A percentile compares a stretch with the other conserved stretches of the same genome.
Evolutionary conservation across 1,140 invertebrate genomes (phyloP).

Genomic region (Tenebrio molitor): DNA sequence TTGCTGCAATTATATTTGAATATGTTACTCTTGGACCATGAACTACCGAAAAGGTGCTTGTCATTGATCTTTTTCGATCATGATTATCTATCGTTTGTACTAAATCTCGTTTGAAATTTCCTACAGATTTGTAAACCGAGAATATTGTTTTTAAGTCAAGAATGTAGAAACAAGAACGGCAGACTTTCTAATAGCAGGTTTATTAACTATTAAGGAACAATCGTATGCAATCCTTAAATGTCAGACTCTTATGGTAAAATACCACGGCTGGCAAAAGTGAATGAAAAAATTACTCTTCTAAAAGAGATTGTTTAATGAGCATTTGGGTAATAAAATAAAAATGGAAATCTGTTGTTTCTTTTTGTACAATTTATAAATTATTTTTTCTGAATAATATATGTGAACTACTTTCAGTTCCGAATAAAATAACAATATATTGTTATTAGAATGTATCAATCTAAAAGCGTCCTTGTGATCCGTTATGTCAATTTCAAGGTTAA

Average conservation of each 20-base stretch:
- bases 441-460: constrained; percentile 28
- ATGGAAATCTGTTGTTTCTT: not conserved
- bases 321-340: no score
- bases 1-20: no score
- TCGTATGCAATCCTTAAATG: constrained; percentile 36
- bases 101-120: not conserved
- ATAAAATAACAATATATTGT: constrained; percentile 8
- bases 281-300: constrained; percentile 6
- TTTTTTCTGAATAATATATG: not conserved
- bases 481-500: constrained; percentile 30
- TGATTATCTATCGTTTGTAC: not conserved
- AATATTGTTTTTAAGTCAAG: not conserved
- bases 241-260: constrained; percentile 21
- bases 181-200: constrained; percentile 31
- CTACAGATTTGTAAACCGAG: not conserved
- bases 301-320: not conserved
- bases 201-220: constrained; percentile 27
- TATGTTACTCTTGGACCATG: not conserved
- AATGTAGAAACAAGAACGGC: constrained; percentile 12
- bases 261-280: not conserved
- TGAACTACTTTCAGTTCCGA: not conserved
- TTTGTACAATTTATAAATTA: no score
- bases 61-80: not conserved
- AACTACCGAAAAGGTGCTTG: constrained; percentile 5
- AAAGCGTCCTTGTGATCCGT: constrained; percentile 4